These are phyloP conservation scores for Turritopsis dohrnii DNA, from an alignment of 30 jellyfish, hydroid and myxozoan genomes.

Conservation along the genomic window DNA sequence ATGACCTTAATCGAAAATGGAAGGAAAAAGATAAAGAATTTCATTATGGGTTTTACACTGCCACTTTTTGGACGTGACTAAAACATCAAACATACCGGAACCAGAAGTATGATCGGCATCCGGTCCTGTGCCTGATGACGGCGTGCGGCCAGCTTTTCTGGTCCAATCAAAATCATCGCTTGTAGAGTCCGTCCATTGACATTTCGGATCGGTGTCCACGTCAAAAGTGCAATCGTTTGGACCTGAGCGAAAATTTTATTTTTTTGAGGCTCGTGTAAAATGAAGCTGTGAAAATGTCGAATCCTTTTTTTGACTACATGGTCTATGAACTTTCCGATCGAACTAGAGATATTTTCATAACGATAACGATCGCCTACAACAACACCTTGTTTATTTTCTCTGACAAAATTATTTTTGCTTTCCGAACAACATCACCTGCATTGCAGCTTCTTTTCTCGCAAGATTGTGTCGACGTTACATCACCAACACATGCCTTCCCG, in stretches of 20 bases:
- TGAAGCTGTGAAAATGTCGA: no score
- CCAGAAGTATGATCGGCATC: conserved; percentile 64
- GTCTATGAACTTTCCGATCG: no score
- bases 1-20: conserved; percentile 58
- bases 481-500: conserved; percentile 54
- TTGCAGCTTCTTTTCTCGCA: conserved; percentile 50
- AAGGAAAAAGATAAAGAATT: no score
- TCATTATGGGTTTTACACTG: no score
- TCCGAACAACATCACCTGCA: conserved; percentile 34
- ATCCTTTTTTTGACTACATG: no score
- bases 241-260: conserved; percentile 49
- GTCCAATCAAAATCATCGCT: conserved; percentile 43
- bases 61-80: no score
- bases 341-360: no score
- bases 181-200: conserved; percentile 53
- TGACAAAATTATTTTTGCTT: not conserved
- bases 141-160: conserved; percentile 41
- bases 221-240: conserved; percentile 70
- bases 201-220: conserved; percentile 29
- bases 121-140: conserved; percentile 73
- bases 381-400: not conserved
- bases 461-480: not conserved
- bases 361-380: no score
- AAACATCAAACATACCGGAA: no score
- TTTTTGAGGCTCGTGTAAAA: no score